Evolutionary conservation across 2,797 vertebrate species (phyloP), one percentile per base, ranked within the genome.

Genomic region (Orestias chungarensis): DNA sequence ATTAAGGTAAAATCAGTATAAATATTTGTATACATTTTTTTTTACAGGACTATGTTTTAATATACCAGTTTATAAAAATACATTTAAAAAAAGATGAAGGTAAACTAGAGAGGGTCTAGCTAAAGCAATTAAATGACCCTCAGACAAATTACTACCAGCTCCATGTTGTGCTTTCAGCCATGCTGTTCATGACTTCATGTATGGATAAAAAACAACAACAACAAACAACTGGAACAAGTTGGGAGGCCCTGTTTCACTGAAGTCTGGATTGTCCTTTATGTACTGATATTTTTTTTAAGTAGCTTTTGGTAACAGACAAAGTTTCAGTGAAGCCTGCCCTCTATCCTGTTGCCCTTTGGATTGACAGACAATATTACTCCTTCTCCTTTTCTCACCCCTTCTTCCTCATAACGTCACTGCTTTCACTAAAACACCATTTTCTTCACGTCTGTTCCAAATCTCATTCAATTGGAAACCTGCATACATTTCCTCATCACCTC

Each of bases 281-380:
- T 17, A 2, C 35, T 31, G 5, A 20, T 38, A 38, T 38, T n/a
- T 4, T 47, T 47, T 46, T 46, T 46, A 7, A n/a, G n/a, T 42
- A 46, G 44, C 44, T 18, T 5, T 46, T 11, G 46, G 5, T 4
- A 4, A 40, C 18, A 64, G 55, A n/a, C 7, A 8, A 75, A 61
- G 86, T 84, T 88, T 31, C 87, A 85, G 88, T 92, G 92, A 94
- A 86, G 71, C 82, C 71, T 27, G 84, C 81, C 61, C 1, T 77
- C 82, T 75, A 82, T 85, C 81, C 74, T 88, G 72, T 80, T 70
- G 42, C 82, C 71, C 76, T 86, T 75, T 73, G 83, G 77, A 89
- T 91, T 88, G 86, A 89, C 86, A 88, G 84, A 86, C 89, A 91
- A 86, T 92, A 87, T 71, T 14, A n/a, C 64, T 47, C 76, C 44